A percentile compares a stretch with the other conserved stretches of the same genome.
These are phyloP conservation scores for Scomber japonicus DNA, from an alignment of 2,113 vertebrate species.

Conservation along the genomic window DNA sequence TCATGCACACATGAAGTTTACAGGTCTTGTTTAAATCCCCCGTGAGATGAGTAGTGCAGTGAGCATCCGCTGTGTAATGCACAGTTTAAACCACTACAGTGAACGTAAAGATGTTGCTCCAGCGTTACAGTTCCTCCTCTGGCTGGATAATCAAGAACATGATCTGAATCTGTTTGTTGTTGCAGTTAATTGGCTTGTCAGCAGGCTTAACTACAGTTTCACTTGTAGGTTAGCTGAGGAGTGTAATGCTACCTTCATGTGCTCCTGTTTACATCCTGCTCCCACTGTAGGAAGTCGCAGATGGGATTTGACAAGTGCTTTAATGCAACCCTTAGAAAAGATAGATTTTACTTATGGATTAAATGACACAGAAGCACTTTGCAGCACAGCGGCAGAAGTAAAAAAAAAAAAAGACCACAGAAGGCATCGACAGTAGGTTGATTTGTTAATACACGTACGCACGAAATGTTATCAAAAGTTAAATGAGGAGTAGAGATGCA, in stretches of 20 bases:
- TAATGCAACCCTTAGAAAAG: slow-evolving; percentile 18
- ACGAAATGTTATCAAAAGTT: slow-evolving; percentile 1
- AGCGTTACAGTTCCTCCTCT: slow-evolving; percentile 26
- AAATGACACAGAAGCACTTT: slow-evolving; percentile 29
- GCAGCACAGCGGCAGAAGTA: background rate
- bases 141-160: slow-evolving; percentile 54
- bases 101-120: slow-evolving; percentile 14
- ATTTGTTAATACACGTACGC: slow-evolving; percentile 8
- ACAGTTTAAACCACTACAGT: background rate
- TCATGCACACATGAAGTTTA: background rate
- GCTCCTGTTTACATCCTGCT: slow-evolving; percentile 22
- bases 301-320: slow-evolving; percentile 36
- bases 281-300: slow-evolving; percentile 21
- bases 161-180: slow-evolving; percentile 70
- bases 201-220: slow-evolving; percentile 59
- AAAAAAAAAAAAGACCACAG: background rate
- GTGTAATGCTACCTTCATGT: slow-evolving; percentile 22
- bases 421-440: background rate
- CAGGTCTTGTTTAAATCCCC: slow-evolving; percentile 35
- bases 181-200: slow-evolving; percentile 75
- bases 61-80: background rate
- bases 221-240: slow-evolving; percentile 43
- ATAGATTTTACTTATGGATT: slow-evolving; percentile 13
- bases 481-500: slow-evolving; percentile 18
- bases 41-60: slow-evolving; percentile 23